These are phyloP conservation scores for Catagonus wagneri DNA, from an alignment of 2,113 vertebrate species.

Conservation along the genomic window DNA sequence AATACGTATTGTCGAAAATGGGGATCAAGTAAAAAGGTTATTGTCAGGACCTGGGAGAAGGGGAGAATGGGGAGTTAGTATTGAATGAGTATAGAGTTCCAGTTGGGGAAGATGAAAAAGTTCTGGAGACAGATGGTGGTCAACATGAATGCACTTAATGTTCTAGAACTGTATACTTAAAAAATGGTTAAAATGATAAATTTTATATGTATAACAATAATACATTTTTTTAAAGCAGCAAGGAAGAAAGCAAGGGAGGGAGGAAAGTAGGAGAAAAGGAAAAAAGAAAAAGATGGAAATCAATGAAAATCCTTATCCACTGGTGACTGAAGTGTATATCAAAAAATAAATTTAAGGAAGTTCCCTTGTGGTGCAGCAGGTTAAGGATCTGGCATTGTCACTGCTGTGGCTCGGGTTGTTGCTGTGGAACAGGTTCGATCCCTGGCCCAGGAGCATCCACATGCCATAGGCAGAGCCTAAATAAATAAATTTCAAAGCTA, in stretches of 20 bases:
- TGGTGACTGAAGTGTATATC: neutral
- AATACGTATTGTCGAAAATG: neutral
- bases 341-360: neutral
- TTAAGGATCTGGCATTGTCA: too few species aligned
- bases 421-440: too few species aligned
- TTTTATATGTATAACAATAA: neutral
- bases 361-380: too few species aligned
- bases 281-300: neutral
- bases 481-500: too few species aligned
- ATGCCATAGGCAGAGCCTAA: too few species aligned
- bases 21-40: neutral
- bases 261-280: neutral
- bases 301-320: neutral
- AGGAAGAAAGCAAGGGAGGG: neutral
- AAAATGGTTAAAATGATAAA: neutral
- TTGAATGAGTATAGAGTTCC: neutral
- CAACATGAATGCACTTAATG: neutral
- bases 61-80: neutral
- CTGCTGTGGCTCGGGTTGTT: too few species aligned
- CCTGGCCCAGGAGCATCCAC: too few species aligned
- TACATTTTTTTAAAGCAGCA: neutral
- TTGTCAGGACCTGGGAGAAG: neutral
- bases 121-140: neutral
- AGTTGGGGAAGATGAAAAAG: neutral
- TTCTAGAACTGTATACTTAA: neutral